phyloP scores from a whole-genome alignment of 23 tunicate species.

The Trididemnum nubilum region DNA sequence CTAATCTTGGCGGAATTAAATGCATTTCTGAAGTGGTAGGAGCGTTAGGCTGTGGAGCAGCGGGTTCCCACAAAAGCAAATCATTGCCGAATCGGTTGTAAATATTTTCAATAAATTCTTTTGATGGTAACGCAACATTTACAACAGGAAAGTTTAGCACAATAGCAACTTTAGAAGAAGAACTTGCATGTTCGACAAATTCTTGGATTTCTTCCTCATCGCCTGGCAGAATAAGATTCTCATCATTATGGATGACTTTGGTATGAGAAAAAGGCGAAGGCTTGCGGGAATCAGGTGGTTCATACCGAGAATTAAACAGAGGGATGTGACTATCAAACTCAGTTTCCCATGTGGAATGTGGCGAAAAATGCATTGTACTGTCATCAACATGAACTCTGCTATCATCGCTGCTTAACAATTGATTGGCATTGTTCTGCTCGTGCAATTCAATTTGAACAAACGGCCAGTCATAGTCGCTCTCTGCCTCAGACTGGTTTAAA shows the following conservation, averaged over 20 bases:
- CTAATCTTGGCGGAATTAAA: constrained; percentile 27
- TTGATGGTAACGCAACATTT: constrained; percentile 43
- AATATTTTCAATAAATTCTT: constrained; percentile 71
- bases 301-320: constrained; percentile 25
- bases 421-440: not conserved
- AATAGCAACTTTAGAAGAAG: constrained; percentile 32
- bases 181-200: constrained; percentile 56
- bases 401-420: not conserved
- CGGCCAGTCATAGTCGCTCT: constrained; percentile 31
- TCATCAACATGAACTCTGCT: not conserved
- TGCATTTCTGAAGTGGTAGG: not conserved
- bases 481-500: not conserved
- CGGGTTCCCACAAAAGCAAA: constrained; percentile 86
- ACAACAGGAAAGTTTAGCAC: constrained; percentile 63
- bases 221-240: constrained; percentile 67
- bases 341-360: not conserved
- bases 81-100: constrained; percentile 91
- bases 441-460: constrained; percentile 2
- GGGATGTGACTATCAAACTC: not conserved
- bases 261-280: constrained; percentile 67
- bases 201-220: constrained; percentile 53
- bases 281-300: not conserved
- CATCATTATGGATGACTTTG: constrained; percentile 45
- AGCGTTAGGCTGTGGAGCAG: constrained; percentile 39
- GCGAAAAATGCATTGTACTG: not conserved